Base-by-base conservation (phyloP, 2,797 vertebrate genomes). In the Sebastes nivosus region DNA sequence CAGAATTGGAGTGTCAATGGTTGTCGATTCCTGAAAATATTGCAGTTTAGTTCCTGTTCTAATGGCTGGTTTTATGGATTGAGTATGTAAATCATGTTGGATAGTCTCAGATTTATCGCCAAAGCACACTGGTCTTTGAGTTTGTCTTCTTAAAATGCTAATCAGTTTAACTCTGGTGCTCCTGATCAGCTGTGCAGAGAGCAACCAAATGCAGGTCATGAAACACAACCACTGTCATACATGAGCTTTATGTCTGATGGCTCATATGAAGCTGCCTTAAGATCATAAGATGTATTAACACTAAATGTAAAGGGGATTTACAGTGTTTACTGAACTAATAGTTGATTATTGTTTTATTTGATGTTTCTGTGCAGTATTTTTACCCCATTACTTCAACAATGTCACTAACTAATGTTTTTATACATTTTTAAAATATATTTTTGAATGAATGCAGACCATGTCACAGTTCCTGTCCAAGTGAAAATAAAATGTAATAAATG, bases 1-100 rank as follows among this genome's bases (percentile, higher is more conserved):
- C 87, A 75, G 85, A 83, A 88, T 87, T 82, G 80, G 29, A 84
- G 75, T 87, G 89, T 87, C 89, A 90, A 82, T 92, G 70, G 79
- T 73, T 85, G 87, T 90, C 79, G 72, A 85, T 89, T 78, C 59
- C 34, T 81, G 72, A 80, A 92, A 89, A 90, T 86, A 90, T 78
- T 75, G 83, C 72, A 74, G 75, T 92, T 87, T 91, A 86, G 80
- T 83, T 89, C 77, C 66, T 67, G 36, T 87, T 90, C 73, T 87
- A 79, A 88, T 75, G 75, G 79, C 60, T 78, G 58, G n/a, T 73
- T 89, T 85, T 81, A 81, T 85, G 76, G 84, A 73, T 79, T 64
- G 59, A 60, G 38, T 82, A 85, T 90, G 81, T 90, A 90, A 92
- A 92, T 94, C 85, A 75, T 58, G 72, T 46, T 75, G 71, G 67